Evolutionary conservation across 2,888 invertebrate genomes (phyloP).

Genomic region (Pterobdella sp.): DNA sequence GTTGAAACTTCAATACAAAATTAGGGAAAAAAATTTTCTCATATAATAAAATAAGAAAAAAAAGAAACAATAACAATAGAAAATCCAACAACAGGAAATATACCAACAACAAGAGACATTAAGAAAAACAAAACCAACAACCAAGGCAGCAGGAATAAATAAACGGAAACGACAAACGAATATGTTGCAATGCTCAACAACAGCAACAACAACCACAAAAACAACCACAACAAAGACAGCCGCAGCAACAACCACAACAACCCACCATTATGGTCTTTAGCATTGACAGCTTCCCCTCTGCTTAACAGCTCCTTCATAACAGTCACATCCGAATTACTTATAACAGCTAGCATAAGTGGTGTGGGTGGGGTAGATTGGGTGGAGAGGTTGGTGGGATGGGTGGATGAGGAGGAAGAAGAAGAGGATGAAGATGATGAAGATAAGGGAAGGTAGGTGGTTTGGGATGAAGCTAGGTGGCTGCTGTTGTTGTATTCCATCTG

Average conservation of each 20-base stretch:
- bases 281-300: constrained; percentile 1
- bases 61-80: neutral
- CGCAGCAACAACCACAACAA: neutral
- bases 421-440: constrained; percentile 5
- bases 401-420: neutral
- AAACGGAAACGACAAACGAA: neutral
- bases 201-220: neutral
- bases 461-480: neutral
- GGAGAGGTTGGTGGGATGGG: neutral
- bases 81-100: no score
- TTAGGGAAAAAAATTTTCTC: neutral
- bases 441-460: neutral
- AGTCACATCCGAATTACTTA: constrained; percentile 5
- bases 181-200: neutral
- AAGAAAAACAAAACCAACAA: neutral
- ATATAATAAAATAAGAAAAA: neutral
- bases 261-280: constrained; percentile 6
- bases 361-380: neutral
- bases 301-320: constrained; percentile 13
- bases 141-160: neutral
- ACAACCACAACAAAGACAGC: neutral
- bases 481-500: neutral
- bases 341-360: constrained; percentile 11
- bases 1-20: neutral
- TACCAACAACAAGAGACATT: neutral